A percentile compares a stretch with the other conserved stretches of the same genome.
Conservation (phyloP, 2,113 vertebrate species). For the Rhodinocichla rosea region DNA sequence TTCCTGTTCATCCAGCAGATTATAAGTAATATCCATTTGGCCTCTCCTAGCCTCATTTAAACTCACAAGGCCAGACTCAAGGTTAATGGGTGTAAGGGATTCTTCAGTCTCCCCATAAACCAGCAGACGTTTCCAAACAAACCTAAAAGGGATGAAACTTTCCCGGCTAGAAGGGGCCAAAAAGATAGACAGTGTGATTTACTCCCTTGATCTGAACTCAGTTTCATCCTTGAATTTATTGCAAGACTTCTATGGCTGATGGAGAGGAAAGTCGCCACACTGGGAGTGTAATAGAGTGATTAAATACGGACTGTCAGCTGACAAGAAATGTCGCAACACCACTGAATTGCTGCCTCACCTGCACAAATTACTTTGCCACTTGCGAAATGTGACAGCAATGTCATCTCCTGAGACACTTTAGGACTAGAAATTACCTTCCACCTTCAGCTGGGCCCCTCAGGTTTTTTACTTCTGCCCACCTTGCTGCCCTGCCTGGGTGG, state of each 20-base stretch:
- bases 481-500: not conserved
- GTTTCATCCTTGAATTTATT: not conserved
- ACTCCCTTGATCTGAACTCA: not conserved
- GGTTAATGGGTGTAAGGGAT: not conserved
- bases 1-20: conserved; percentile 5
- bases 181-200: not conserved
- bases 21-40: conserved; percentile 3
- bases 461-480: not conserved
- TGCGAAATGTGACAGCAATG: not conserved
- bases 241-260: not conserved
- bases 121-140: not conserved
- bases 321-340: not conserved
- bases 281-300: not conserved
- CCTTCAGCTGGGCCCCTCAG: not conserved
- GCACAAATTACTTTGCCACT: not conserved
- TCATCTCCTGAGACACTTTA: not conserved
- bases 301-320: not conserved
- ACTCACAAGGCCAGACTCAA: not conserved
- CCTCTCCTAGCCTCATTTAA: not conserved
- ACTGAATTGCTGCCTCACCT: not conserved
- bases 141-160: not conserved
- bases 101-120: not conserved
- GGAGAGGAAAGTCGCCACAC: not conserved
- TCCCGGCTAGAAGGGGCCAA: not conserved
- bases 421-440: not conserved